Evolutionary conservation across 2,888 invertebrate species (phyloP).

Genomic region (Cistogaster globosa): DNA sequence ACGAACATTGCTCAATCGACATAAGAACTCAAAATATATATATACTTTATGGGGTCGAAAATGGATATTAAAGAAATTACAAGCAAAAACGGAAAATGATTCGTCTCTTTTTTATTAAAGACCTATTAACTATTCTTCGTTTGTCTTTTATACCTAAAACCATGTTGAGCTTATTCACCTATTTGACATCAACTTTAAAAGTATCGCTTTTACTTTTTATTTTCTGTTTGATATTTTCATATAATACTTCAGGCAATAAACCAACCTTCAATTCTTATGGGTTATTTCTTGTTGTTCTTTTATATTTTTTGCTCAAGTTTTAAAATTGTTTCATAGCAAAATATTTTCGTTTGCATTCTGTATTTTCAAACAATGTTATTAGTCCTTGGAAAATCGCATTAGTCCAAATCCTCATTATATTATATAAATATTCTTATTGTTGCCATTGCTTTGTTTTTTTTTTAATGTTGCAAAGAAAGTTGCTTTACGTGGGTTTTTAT

Average conservation of each 20-base stretch:
- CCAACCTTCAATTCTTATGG: constrained; percentile 53
- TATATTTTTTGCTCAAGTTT: constrained; percentile 18
- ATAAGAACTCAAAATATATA: no score
- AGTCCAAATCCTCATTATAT: constrained; percentile 74
- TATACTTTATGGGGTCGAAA: no score
- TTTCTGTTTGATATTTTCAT: constrained; percentile 22
- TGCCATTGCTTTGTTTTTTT: background rate
- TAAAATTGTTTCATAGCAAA: constrained; percentile 38
- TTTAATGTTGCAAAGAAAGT: background rate
- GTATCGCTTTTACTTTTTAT: background rate
- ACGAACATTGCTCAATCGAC: no score
- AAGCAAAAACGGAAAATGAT: no score
- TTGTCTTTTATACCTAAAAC: constrained; percentile 15
- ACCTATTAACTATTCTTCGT: constrained; percentile 3
- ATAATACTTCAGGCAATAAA: constrained; percentile 37
- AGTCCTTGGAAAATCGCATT: constrained; percentile 77
- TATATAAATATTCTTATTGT: background rate
- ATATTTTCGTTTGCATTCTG: constrained; percentile 46
- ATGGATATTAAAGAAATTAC: no score
- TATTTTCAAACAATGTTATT: constrained; percentile 73
- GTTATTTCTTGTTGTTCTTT: background rate
- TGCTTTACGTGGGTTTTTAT: background rate
- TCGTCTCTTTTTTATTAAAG: constrained; percentile 15
- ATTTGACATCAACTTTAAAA: constrained; percentile 53
- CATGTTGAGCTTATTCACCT: constrained; percentile 39